phyloP scores from a whole-genome alignment of 2,888 invertebrate genomes.

The Apamea monoglypha region DNA sequence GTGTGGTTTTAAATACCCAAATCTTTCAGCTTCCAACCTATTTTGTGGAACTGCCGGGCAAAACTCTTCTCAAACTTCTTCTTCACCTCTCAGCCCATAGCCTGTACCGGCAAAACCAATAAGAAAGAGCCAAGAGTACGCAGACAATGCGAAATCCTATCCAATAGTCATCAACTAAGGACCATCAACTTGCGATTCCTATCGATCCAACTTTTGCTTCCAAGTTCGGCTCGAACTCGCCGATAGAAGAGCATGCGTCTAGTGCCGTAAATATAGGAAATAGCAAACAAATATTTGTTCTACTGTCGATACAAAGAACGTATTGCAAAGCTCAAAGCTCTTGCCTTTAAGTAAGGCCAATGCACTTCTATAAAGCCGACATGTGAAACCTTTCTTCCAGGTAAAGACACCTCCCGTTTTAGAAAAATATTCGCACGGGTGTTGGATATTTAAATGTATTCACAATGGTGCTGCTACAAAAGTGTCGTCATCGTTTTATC shows the following conservation, averaged over 20 bases:
- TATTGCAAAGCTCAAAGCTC: conserved; percentile 40
- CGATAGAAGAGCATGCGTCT: conserved; percentile 3
- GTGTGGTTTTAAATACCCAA: neutral
- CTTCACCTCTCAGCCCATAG: neutral
- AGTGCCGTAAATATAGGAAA: conserved; percentile 31
- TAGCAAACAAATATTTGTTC: conserved; percentile 26
- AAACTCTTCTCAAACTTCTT: neutral
- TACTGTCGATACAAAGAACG: conserved; percentile 14
- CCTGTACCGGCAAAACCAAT: neutral
- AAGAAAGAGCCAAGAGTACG: neutral
- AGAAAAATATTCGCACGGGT: conserved; percentile 48
- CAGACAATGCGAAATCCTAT: neutral
- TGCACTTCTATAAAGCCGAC: conserved; percentile 51
- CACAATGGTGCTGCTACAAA: conserved; percentile 41
- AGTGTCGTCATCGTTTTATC: conserved; percentile 57
- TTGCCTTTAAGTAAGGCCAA: conserved; percentile 25
- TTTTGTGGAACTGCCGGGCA: neutral
- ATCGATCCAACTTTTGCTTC: conserved; percentile 32
- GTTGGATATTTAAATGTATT: conserved; percentile 56
- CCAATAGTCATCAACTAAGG: neutral
- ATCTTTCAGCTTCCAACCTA: neutral
- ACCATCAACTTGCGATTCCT: conserved; percentile 7
- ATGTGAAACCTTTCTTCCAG: conserved; percentile 44
- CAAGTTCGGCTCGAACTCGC: conserved; percentile 20
- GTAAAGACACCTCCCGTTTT: conserved; percentile 30